Evolutionary conservation across 2,888 invertebrate species (phyloP).

Genomic region (Dicyrtoma fusca): DNA sequence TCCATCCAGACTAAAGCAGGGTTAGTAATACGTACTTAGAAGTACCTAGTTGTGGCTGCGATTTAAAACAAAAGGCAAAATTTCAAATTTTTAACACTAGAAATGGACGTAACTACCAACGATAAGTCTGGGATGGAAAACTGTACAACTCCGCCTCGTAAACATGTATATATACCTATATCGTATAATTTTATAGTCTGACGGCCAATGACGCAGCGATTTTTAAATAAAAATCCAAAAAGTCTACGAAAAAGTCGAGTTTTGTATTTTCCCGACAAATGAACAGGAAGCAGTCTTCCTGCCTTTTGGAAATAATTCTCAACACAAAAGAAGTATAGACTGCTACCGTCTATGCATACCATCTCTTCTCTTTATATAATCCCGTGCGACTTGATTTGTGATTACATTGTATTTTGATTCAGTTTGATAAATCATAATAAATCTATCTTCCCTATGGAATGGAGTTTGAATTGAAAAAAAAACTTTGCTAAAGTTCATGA

Average conservation of each 20-base stretch:
- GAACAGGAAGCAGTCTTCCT: constrained; percentile 50
- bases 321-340: constrained; percentile 22
- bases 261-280: constrained; percentile 11
- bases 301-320: constrained; percentile 37
- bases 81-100: too few relatives aligned
- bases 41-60: too few relatives aligned
- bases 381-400: too few relatives aligned
- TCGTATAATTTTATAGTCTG: too few relatives aligned
- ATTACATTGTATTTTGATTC: not conserved
- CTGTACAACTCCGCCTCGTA: too few relatives aligned
- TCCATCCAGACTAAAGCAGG: too few relatives aligned
- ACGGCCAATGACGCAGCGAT: not conserved
- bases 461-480: not conserved
- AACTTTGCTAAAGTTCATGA: constrained; percentile 9
- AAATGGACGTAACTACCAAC: too few relatives aligned
- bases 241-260: not conserved
- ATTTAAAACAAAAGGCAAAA: too few relatives aligned
- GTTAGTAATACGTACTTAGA: too few relatives aligned
- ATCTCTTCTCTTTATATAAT: too few relatives aligned
- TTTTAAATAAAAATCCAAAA: not conserved
- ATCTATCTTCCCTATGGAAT: not conserved
- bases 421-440: not conserved
- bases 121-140: too few relatives aligned
- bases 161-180: too few relatives aligned
- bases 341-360: not conserved